These are phyloP conservation scores for Argyresthia goedartella DNA, from an alignment of 2,888 invertebrate species.

Conservation along the genomic window DNA sequence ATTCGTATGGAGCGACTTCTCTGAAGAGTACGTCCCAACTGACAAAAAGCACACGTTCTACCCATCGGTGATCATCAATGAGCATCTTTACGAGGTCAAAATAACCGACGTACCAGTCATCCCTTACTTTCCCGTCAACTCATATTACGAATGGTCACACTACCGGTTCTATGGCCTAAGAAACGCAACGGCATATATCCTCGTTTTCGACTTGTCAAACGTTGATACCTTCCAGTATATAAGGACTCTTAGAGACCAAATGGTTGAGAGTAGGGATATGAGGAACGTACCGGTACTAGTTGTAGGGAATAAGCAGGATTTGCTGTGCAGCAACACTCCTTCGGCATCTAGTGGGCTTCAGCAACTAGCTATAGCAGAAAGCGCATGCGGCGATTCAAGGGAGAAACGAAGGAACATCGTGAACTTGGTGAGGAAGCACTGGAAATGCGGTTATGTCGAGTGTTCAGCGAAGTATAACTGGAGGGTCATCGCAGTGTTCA, in stretches of 20 bases:
- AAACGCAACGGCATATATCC: constrained; percentile 90
- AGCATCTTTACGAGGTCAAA: constrained; percentile 87
- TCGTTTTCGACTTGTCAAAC: constrained; percentile 94
- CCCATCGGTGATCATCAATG: constrained; percentile 87
- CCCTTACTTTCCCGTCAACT: constrained; percentile 91
- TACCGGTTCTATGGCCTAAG: constrained; percentile 84
- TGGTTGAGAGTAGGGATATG: constrained; percentile 92
- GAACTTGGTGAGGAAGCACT: constrained; percentile 92
- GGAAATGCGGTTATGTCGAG: constrained; percentile 95
- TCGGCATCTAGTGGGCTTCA: constrained; percentile 53
- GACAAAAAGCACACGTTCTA: constrained; percentile 83
- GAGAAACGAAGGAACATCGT: constrained; percentile 82
- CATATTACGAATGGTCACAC: constrained; percentile 94
- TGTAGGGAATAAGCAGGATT: constrained; percentile 94
- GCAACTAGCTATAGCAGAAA: constrained; percentile 56
- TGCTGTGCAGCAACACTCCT: constrained; percentile 70
- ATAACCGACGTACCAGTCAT: constrained; percentile 89
- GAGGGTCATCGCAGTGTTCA: constrained; percentile 87
- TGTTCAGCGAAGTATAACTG: constrained; percentile 96
- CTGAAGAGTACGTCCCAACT: constrained; percentile 82
- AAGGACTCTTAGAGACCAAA: constrained; percentile 91
- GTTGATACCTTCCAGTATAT: constrained; percentile 94
- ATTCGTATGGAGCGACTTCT: constrained; percentile 89
- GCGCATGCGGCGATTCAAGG: constrained; percentile 57
- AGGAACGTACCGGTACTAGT: constrained; percentile 89